A percentile compares a stretch with the other conserved stretches of the same genome.
Evolutionary conservation across 2,797 vertebrate species (phyloP).

Genomic region (Sebastes nivosus): DNA sequence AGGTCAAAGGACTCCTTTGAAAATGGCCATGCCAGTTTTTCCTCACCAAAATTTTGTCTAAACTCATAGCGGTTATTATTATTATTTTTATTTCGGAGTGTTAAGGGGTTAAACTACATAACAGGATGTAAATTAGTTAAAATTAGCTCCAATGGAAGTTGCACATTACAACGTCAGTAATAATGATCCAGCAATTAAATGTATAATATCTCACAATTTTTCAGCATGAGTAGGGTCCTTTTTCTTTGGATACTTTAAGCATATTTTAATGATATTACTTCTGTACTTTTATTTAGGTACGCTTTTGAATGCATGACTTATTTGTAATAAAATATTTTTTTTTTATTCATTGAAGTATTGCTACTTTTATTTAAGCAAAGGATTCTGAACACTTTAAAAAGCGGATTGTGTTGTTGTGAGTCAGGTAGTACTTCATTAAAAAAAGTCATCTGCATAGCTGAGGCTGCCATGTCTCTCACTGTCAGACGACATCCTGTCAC

Average conservation of each 20-base stretch:
- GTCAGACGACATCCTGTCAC: constrained; percentile 86
- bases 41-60: background rate
- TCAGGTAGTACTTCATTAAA: constrained; percentile 77
- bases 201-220: background rate
- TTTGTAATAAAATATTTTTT: background rate
- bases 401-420: constrained; percentile 1
- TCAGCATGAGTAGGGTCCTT: background rate
- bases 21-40: too few relatives aligned
- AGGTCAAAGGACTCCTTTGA: too few relatives aligned
- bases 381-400: background rate
- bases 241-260: background rate
- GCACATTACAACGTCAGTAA: background rate
- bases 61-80: too few relatives aligned
- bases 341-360: background rate
- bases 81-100: too few relatives aligned
- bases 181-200: background rate
- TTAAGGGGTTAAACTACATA: too few relatives aligned
- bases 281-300: background rate
- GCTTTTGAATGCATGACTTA: background rate
- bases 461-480: constrained; percentile 74
- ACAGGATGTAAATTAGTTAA: too few relatives aligned
- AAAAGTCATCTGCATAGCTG: constrained; percentile 79
- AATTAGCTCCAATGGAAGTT: background rate
- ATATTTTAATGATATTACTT: background rate
- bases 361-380: background rate